Evolutionary conservation across 2,797 vertebrate genomes (phyloP).

Genomic region (Schizothorax lantsangensis): DNA sequence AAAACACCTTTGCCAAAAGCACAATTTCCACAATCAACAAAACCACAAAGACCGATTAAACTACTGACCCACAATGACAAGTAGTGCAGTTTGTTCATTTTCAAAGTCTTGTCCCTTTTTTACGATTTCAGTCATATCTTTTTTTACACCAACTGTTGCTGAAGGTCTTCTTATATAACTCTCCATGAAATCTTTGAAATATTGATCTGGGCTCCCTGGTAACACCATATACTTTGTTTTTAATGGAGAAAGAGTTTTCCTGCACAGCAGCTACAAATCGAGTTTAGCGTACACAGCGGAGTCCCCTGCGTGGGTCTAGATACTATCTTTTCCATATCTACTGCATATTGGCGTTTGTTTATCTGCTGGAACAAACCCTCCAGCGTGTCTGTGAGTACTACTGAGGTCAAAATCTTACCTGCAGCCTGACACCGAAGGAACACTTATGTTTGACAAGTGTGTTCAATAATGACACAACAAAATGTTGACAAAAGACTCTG

Average conservation of each 20-base stretch:
- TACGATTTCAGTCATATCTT: slow-evolving; percentile 11
- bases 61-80: neutral
- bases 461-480: neutral
- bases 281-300: slow-evolving; percentile 54
- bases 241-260: slow-evolving; percentile 61
- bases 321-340: slow-evolving; percentile 50
- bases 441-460: neutral
- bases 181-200: slow-evolving; percentile 54
- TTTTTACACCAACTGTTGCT: slow-evolving; percentile 25
- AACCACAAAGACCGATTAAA: neutral
- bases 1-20: slow-evolving; percentile 13
- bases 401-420: slow-evolving; percentile 33
- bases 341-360: slow-evolving; percentile 48
- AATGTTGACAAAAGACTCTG: neutral
- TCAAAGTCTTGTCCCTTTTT: neutral
- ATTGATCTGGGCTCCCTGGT: slow-evolving; percentile 56
- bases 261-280: slow-evolving; percentile 63
- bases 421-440: slow-evolving; percentile 21
- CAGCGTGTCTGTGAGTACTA: slow-evolving; percentile 5
- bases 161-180: slow-evolving; percentile 47
- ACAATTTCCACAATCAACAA: neutral
- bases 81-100: neutral
- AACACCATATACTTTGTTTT: slow-evolving; percentile 53
- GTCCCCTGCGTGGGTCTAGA: slow-evolving; percentile 51
- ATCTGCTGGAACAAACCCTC: slow-evolving; percentile 31